Base-by-base conservation (phyloP, 2,888 invertebrate species). In the Meghimatium bilineatum region DNA sequence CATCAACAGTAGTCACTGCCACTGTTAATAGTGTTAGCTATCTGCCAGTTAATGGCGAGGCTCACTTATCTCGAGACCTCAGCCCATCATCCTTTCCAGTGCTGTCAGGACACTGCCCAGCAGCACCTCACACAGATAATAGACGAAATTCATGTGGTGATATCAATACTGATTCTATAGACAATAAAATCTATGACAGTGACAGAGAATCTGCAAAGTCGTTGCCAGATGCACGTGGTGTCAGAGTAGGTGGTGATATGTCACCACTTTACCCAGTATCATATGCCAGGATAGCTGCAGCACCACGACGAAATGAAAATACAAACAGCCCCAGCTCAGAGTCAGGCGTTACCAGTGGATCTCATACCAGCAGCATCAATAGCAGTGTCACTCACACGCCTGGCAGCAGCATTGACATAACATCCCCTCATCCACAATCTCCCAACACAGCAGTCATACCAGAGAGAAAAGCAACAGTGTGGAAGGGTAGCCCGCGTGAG, bases 141-240 rank as follows among this genome's bases (percentile, higher is more conserved):
- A 87, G 91, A 20, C 84, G 91, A 29, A 90, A 90, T 79, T 91
- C 91, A 38, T 89, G 90, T 77, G 91, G 91, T 72, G 91, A 91
- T 86, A 88, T 91, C 76, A 88, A 88, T 56, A 88, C 88, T 44
- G 87, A 84, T n/a, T 79, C 74, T 6, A 60, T 86, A 80, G 78
- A 87, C 66, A 89, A 87, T 63, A 83, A 88, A 49, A 78, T 82
- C 44, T 89, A 91, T 84, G 92, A 92, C 86, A 91, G 92, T 88
- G 92, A 92, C 85, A 88, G 90, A 63, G 92, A 91, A 79, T 92
- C 92, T 17, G 91, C 91, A 63, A 92, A 91, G 86, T 92, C 92
- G 29, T 87, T 92, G 71, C 92, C 92, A 32, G 89, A 87, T n/a
- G 89, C 89, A 60, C 88, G 87, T 67, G 87, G 88, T 76, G 87